Evolutionary conservation across 1,140 invertebrate species (phyloP).

Genomic region (Euglossa dilemma): DNA sequence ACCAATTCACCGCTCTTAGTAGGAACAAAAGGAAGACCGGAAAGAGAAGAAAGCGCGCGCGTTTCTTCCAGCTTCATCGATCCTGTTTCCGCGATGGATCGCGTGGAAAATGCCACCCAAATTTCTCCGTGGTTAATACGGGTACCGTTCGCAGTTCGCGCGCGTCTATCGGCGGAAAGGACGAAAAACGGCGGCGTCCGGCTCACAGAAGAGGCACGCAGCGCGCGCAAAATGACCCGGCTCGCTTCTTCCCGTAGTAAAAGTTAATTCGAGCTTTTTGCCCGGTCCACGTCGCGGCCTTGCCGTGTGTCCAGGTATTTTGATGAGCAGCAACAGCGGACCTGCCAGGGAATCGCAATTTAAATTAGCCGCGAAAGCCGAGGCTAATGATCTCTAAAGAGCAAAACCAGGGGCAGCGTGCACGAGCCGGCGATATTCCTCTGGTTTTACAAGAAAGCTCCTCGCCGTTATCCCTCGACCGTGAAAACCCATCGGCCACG

Average conservation of each 20-base stretch:
- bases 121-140: background rate
- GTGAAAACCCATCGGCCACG: slow-evolving; percentile 49
- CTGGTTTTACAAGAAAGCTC: slow-evolving; percentile 61
- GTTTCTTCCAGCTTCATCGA: too few species aligned
- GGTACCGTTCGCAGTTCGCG: background rate
- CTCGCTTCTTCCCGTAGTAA: slow-evolving; percentile 70
- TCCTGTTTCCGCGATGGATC: background rate
- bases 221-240: slow-evolving; percentile 37
- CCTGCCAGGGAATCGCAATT: slow-evolving; percentile 76
- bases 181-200: slow-evolving; percentile 7
- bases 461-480: slow-evolving; percentile 40
- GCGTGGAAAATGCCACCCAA: background rate
- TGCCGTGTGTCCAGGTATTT: slow-evolving; percentile 78
- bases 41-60: background rate
- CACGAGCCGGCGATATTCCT: slow-evolving; percentile 64
- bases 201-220: slow-evolving; percentile 35
- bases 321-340: slow-evolving; percentile 75
- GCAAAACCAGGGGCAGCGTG: slow-evolving; percentile 64
- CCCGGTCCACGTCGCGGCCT: slow-evolving; percentile 28
- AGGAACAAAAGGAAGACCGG: too few species aligned
- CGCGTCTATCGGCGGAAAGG: background rate
- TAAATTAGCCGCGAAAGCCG: slow-evolving; percentile 81
- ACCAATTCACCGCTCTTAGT: too few species aligned
- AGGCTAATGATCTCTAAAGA: slow-evolving; percentile 80
- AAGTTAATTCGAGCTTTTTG: slow-evolving; percentile 75